A percentile compares a stretch with the other conserved stretches of the same genome.
Evolutionary conservation across 2,888 invertebrate species (phyloP).

Genomic region (Hirtodrosophila trivittata): DNA sequence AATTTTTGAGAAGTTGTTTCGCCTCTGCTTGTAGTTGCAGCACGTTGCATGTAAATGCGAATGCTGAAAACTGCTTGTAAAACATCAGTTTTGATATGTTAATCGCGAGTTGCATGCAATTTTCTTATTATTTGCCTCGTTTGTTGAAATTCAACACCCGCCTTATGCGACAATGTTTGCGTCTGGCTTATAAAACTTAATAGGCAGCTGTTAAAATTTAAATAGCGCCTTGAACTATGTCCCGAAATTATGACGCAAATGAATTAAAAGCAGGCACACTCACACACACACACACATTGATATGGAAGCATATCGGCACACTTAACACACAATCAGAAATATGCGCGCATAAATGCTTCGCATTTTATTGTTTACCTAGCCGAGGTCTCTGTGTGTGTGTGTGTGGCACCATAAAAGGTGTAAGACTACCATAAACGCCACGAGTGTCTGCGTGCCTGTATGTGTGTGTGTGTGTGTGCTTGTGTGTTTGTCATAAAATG

Average conservation of each 20-base stretch:
- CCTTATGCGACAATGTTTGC: constrained; percentile 15
- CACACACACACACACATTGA: constrained; percentile 2
- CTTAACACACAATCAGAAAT: constrained; percentile 63
- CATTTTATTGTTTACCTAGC: constrained; percentile 70
- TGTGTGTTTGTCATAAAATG: constrained; percentile 65
- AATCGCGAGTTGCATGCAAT: constrained; percentile 74
- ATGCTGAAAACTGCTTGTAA: constrained; percentile 64
- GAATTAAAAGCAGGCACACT: constrained; percentile 27
- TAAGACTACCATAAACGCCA: constrained; percentile 69
- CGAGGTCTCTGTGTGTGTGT: constrained; percentile 22
- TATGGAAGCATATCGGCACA: not conserved
- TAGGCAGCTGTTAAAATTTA: constrained; percentile 46
- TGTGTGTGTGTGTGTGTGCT: constrained; percentile 5
- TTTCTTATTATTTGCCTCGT: constrained; percentile 75
- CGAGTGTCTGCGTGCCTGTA: constrained; percentile 13
- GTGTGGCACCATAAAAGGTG: constrained; percentile 68
- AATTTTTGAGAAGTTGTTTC: constrained; percentile 48
- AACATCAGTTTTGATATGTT: constrained; percentile 75
- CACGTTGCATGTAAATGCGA: constrained; percentile 39
- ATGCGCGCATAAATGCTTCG: constrained; percentile 72
- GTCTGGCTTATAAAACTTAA: constrained; percentile 17
- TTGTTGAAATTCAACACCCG: constrained; percentile 57
- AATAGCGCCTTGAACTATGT: constrained; percentile 55
- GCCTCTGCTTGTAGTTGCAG: constrained; percentile 19
- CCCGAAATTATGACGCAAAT: constrained; percentile 42